Percentiles rank a stretch among this genome's conserved stretches.
Conservation (phyloP, 2,888 invertebrate species). For the Anthoptus insignis region DNA sequence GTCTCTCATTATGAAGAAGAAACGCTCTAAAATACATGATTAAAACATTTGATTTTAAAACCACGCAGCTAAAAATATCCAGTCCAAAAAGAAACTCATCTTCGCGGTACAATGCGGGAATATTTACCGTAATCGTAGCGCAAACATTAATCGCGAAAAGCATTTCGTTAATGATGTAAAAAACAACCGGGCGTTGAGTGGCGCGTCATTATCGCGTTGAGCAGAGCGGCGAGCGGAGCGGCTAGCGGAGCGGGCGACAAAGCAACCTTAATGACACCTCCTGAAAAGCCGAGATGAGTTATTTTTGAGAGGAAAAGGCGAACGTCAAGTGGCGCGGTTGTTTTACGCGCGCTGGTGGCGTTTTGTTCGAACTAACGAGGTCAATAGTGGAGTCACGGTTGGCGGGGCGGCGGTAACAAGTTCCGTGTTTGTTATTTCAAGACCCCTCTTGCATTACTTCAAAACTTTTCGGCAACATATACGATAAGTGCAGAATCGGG, state of each 20-base stretch:
- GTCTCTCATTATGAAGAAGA: too few relatives aligned
- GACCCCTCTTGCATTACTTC: constrained; percentile 38
- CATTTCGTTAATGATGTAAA: constrained; percentile 80
- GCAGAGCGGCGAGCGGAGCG: constrained; percentile 58
- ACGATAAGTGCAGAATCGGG: constrained; percentile 6
- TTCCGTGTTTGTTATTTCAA: constrained; percentile 56
- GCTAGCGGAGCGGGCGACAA: constrained; percentile 60
- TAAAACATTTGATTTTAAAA: constrained; percentile 8
- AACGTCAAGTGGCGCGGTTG: constrained; percentile 80
- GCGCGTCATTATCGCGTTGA: constrained; percentile 69
- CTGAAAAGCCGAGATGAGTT: constrained; percentile 84
- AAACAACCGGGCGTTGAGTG: constrained; percentile 67
- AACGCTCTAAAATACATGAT: neutral
- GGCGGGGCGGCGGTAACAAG: constrained; percentile 65
- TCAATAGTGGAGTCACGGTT: constrained; percentile 77
- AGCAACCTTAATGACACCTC: constrained; percentile 82
- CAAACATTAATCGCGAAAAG: constrained; percentile 55
- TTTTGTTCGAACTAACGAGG: constrained; percentile 85
- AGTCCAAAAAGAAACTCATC: constrained; percentile 43
- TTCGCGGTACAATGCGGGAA: constrained; percentile 50
- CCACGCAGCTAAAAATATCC: constrained; percentile 13
- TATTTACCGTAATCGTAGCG: constrained; percentile 52
- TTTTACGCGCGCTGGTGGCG: constrained; percentile 72
- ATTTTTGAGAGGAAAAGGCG: constrained; percentile 86
- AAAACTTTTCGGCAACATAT: constrained; percentile 33